Evolutionary conservation across 1,140 invertebrate species (phyloP), one percentile per base, ranked within the genome.

Genomic region (Neuroterus valhalla): DNA sequence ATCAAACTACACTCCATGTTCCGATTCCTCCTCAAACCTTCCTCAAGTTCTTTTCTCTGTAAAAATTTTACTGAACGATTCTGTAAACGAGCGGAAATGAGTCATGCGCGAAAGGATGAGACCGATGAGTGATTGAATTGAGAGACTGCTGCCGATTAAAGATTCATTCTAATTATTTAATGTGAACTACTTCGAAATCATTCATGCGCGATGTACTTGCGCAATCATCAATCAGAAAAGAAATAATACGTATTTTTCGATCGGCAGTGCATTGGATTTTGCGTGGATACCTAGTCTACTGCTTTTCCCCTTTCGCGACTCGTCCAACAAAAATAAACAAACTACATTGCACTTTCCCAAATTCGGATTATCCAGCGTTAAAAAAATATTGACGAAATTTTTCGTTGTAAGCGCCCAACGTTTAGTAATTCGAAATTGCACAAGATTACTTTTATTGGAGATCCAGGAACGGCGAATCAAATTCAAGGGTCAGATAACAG

Each of bases 11-110:
- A 10, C 92, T 96, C 5, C 94, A 96, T 75, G 94, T 96, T 82
- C 95, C 96, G 5, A 94, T 97, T 77, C 95, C 96, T 15, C 96
- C 96, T 17, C 95, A 96, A 70, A 95, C 95, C 74, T 97, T 97
- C 90, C 92, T 97, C 19, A 96, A 96, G 88, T 97, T 97, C 88
- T 97, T 97, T 91, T 97, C 96, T 45, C 93, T 97, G 84, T 97
- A 86, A 89, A 78, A 68, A 74, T 52, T 72, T 71, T 17, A 38
- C 8, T 2, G 12, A 62, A 62, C 3, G 55, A 23, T 62, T 62
- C 31, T 70, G 17, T 43, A 62, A 69, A 69, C 21, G 43, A 43
- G 43, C 66, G 31, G n/a, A 12, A 62, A 62, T 62, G 12, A 44
- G 44, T 42, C 15, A 19, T 44, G 68, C 31, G 26, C 67, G 23